Percentiles rank a stretch among this genome's conserved stretches.
These are phyloP conservation scores for Macroglossus sobrinus DNA, from an alignment of 2,113 vertebrate species.

Conservation along the genomic window DNA sequence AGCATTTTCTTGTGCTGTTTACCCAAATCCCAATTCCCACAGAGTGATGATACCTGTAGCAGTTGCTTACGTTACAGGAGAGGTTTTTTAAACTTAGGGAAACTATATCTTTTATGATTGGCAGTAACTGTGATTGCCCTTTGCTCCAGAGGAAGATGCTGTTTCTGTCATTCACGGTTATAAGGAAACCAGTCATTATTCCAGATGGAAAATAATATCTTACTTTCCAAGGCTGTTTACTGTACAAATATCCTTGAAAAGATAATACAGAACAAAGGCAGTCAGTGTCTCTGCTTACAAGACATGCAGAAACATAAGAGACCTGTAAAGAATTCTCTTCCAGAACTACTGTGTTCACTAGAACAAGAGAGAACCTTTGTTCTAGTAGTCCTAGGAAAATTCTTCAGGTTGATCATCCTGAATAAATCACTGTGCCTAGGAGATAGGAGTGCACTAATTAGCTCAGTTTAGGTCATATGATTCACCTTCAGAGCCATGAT, in stretches of 20 bases:
- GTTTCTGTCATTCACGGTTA: neutral
- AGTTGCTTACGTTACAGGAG: neutral
- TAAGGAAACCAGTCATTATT: neutral
- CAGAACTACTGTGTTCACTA: neutral
- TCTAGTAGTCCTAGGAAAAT: neutral
- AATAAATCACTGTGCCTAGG: neutral
- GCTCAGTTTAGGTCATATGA: neutral
- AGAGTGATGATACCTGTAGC: neutral
- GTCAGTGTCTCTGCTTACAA: neutral
- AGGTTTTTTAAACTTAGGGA: neutral
- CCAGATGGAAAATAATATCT: neutral
- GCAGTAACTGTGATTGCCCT: neutral
- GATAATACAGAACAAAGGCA: neutral
- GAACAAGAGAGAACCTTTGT: neutral
- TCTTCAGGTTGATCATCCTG: neutral
- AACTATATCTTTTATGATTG: neutral
- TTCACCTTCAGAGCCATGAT: neutral
- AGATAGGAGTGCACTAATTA: neutral
- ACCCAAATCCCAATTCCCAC: neutral
- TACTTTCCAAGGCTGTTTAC: neutral
- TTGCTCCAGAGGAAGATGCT: neutral
- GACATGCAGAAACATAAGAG: neutral
- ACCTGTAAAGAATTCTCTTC: neutral
- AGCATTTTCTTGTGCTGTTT: neutral
- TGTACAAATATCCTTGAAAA: neutral